A percentile compares a stretch with the other conserved stretches of the same genome.
phyloP scores from a whole-genome alignment of 2,797 vertebrate species.

The Betta splendens region DNA sequence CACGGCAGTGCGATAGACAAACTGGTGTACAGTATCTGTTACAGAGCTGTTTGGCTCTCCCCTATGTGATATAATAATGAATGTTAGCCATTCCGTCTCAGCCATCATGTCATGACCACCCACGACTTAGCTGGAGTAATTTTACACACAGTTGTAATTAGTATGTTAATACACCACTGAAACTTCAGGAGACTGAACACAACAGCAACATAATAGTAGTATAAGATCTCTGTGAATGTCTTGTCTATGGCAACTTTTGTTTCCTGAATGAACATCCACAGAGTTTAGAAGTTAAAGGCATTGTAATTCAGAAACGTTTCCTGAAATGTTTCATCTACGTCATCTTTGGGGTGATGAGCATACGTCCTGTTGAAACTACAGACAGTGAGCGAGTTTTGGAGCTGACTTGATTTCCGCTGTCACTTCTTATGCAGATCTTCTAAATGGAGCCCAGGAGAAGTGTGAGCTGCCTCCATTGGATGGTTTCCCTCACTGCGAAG shows the following conservation, averaged over 20 bases:
- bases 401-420: constrained; percentile 18
- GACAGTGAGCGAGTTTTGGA: constrained; percentile 8
- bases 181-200: too few species aligned
- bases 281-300: background rate
- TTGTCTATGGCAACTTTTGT: too few species aligned
- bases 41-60: too few species aligned
- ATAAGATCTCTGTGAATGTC: too few species aligned
- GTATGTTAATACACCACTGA: too few species aligned
- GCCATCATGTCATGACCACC: too few species aligned
- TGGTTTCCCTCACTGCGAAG: constrained; percentile 98
- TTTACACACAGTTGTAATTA: too few species aligned
- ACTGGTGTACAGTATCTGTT: background rate
- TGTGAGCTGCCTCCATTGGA: constrained; percentile 96
- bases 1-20: background rate
- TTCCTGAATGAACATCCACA: background rate
- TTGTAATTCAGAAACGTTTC: background rate
- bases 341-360: constrained; percentile 1
- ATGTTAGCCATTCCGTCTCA: too few species aligned
- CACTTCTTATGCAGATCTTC: constrained; percentile 86
- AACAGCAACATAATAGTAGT: too few species aligned
- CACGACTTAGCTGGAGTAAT: too few species aligned
- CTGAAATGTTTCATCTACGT: background rate
- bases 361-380: constrained; percentile 18
- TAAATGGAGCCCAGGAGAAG: constrained; percentile 98
- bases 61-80: too few species aligned